Base-by-base conservation (phyloP, 1,140 invertebrate genomes). In the Amphibalanus amphitrite region DNA sequence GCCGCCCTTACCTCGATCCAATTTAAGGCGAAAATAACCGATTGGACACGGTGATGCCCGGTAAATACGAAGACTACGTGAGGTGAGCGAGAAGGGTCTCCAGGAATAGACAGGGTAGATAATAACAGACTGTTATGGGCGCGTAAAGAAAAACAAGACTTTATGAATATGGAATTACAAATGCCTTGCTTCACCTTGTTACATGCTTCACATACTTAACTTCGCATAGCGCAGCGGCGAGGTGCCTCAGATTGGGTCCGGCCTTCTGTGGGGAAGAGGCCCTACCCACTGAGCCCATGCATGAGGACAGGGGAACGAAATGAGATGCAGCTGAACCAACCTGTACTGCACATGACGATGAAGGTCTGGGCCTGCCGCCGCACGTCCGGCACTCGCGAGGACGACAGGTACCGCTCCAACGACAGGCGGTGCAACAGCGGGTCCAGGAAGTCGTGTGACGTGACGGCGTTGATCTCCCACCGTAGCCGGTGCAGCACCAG, bases 311-410 rank as follows among this genome's bases (percentile, higher is more conserved):
- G 4, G 15, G 33, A 38, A 38, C 4, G 15, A 38, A 4, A 38
- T 4, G 15, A 4, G 33, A 38, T 38, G 33, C 33, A 4, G 15
- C 33, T 38, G 33, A 23, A 65, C 64, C 25, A 6, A 65, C 65
- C 65, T 26, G 65, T 67, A 26, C 26, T 28, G 65, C 65, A 67
- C 65, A 67, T 67, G 65, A 67, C 65, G 65, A 67, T 28, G n/a
- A 67, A 67, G 26, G 65, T 67, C 65, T 67, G 65, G 0, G 65
- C 65, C 65, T 67, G 65, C 10, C 65, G 20, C n/a, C 65, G 15
- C 65, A 67, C 65, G 26, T 67, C 65, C 4, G 65, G 65, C 10
- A 67, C 3, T 28, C 65, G 3, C 10, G 65, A 26, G 26, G 28
- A 0, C 65, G 65, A 17, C 65, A 67, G 26, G 65, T 67, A 67